phyloP scores from a whole-genome alignment of 2,888 invertebrate species.

The Limnephilus auricula region DNA sequence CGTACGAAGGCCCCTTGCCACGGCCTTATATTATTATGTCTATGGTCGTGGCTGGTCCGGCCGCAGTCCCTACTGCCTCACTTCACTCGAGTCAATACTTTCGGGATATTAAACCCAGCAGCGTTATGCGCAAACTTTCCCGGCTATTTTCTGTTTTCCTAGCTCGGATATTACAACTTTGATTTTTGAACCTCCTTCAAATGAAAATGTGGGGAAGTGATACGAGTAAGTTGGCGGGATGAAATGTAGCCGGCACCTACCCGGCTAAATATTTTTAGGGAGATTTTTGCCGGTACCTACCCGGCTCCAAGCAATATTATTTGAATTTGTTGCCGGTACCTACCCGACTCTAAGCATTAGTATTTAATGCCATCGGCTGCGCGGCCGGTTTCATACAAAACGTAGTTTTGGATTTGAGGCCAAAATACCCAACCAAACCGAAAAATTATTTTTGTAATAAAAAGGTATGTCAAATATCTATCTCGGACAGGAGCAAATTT shows the following conservation, averaged over 20 bases:
- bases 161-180: conserved; percentile 16
- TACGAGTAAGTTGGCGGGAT: not conserved
- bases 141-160: not conserved
- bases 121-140: conserved; percentile 21
- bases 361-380: too few relatives aligned
- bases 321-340: too few relatives aligned
- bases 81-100: conserved; percentile 31
- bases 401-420: too few relatives aligned
- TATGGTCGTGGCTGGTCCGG: not conserved
- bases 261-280: not conserved
- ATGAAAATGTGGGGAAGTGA: not conserved
- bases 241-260: not conserved
- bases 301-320: too few relatives aligned
- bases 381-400: too few relatives aligned
- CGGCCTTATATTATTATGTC: not conserved
- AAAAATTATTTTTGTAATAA: too few relatives aligned
- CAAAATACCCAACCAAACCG: too few relatives aligned
- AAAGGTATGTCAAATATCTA: too few relatives aligned
- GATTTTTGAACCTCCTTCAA: not conserved
- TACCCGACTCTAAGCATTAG: too few relatives aligned
- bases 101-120: conserved; percentile 27
- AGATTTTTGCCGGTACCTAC: not conserved
- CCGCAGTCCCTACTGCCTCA: not conserved
- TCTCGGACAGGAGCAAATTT: too few relatives aligned
- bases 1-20: not conserved